Evolutionary conservation across 2,113 vertebrate species (phyloP).

Genomic region (Bagarius yarrelli): DNA sequence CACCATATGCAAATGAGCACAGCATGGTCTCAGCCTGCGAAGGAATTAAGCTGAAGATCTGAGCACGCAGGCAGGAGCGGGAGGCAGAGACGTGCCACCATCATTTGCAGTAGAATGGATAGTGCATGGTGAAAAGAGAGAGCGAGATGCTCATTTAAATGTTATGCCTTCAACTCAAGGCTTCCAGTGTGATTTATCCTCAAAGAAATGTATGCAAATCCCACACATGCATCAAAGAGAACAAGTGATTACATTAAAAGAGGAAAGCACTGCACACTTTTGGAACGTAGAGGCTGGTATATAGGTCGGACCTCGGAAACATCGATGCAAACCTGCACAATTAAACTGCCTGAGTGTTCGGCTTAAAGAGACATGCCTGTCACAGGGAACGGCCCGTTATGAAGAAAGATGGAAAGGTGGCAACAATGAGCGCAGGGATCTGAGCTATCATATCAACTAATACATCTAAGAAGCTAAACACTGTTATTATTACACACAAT

Average conservation of each 20-base stretch:
- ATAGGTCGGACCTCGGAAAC: slow-evolving; percentile 25
- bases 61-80: slow-evolving; percentile 45
- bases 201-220: slow-evolving; percentile 75
- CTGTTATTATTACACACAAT: slow-evolving; percentile 14
- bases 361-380: slow-evolving; percentile 39
- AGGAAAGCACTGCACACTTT: slow-evolving; percentile 52
- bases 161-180: slow-evolving; percentile 69
- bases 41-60: slow-evolving; percentile 69
- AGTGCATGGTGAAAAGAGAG: slow-evolving; percentile 60
- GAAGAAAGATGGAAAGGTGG: slow-evolving; percentile 26
- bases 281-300: slow-evolving; percentile 27
- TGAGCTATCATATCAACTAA: background rate
- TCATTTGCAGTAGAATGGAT: slow-evolving; percentile 73
- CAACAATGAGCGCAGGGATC: background rate
- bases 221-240: slow-evolving; percentile 66
- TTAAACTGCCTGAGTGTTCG: slow-evolving; percentile 30
- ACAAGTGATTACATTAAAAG: slow-evolving; percentile 72
- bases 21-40: slow-evolving; percentile 66
- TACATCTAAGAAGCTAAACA: slow-evolving; percentile 22
- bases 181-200: slow-evolving; percentile 71
- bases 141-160: slow-evolving; percentile 73
- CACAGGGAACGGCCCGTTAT: background rate
- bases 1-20: slow-evolving; percentile 72
- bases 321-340: slow-evolving; percentile 28
- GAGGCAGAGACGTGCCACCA: slow-evolving; percentile 40